Percentiles rank a stretch among this genome's conserved stretches.
Conservation (phyloP, 2,888 invertebrate species). For the Watsonalla cultraria region DNA sequence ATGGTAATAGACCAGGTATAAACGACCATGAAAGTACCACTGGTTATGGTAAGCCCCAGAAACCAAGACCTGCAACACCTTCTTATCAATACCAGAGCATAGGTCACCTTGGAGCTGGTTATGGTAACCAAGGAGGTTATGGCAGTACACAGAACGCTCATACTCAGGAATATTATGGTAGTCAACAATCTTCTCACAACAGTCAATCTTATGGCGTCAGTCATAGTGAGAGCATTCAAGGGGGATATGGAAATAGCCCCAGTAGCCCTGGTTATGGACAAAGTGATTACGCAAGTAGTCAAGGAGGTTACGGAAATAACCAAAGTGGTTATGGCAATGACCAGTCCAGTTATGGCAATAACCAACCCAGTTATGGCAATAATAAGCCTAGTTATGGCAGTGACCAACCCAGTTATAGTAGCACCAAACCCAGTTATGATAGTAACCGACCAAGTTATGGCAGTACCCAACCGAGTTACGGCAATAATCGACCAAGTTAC, state of each 20-base stretch:
- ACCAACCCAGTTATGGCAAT: conserved; percentile 7
- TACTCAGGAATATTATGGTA: background rate
- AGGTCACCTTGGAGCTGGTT: background rate
- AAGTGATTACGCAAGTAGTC: background rate
- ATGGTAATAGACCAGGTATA: background rate
- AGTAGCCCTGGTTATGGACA: background rate
- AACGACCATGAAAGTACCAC: background rate
- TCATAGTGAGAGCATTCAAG: background rate
- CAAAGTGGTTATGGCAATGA: conserved; percentile 3
- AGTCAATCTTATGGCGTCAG: background rate
- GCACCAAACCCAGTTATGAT: conserved; percentile 4
- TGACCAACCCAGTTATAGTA: conserved; percentile 4
- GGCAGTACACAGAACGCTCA: background rate
- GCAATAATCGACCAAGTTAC: background rate
- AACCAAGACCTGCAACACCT: background rate
- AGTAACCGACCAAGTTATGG: conserved; percentile 6
- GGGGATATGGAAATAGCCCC: background rate
- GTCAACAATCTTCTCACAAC: background rate
- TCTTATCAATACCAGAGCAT: background rate
- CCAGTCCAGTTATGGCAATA: conserved; percentile 4
- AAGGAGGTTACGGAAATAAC: background rate
- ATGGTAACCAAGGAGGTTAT: background rate
- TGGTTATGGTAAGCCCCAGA: background rate
- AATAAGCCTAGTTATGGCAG: conserved; percentile 6
- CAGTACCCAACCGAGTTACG: background rate